Evolutionary conservation across 2,797 vertebrate species (phyloP).

Genomic region (Sebastes itinus): DNA sequence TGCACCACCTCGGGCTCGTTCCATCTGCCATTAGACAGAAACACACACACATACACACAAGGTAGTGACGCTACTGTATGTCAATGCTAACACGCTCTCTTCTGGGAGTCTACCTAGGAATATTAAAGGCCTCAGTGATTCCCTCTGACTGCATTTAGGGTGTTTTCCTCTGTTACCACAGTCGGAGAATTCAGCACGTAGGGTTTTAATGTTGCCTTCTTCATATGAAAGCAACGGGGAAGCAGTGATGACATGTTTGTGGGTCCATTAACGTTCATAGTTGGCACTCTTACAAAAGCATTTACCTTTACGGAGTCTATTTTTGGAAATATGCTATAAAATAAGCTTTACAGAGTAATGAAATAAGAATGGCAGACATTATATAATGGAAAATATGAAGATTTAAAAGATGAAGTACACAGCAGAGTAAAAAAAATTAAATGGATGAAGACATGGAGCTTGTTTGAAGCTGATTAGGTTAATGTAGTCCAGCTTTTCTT

Average conservation of each 20-base stretch:
- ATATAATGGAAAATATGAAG: slow-evolving; percentile 1
- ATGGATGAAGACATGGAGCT: background rate
- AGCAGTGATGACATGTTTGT: slow-evolving; percentile 29
- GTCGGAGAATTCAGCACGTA: background rate
- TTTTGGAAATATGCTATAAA: slow-evolving; percentile 28
- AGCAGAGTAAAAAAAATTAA: background rate
- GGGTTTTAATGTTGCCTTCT: slow-evolving; percentile 29
- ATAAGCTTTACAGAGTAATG: slow-evolving; percentile 2
- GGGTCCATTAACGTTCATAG: slow-evolving; percentile 3
- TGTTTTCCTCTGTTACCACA: slow-evolving; percentile 1
- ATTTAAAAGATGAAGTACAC: background rate
- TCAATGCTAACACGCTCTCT: background rate
- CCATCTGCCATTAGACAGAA: slow-evolving; percentile 47
- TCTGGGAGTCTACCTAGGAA: slow-evolving; percentile 2
- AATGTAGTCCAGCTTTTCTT: background rate
- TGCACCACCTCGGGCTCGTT: slow-evolving; percentile 57
- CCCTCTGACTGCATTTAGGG: slow-evolving; percentile 20
- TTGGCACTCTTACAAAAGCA: slow-evolving; percentile 19
- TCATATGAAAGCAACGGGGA: slow-evolving; percentile 45
- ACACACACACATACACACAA: slow-evolving; percentile 20
- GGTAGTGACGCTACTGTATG: slow-evolving; percentile 19
- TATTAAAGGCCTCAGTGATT: slow-evolving; percentile 30
- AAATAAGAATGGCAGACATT: slow-evolving; percentile 1
- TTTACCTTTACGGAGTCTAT: background rate
- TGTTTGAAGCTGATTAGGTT: background rate